A percentile compares a stretch with the other conserved stretches of the same genome.
Evolutionary conservation across 2,888 invertebrate species (phyloP).

Genomic region (Cheilosia vulpina): DNA sequence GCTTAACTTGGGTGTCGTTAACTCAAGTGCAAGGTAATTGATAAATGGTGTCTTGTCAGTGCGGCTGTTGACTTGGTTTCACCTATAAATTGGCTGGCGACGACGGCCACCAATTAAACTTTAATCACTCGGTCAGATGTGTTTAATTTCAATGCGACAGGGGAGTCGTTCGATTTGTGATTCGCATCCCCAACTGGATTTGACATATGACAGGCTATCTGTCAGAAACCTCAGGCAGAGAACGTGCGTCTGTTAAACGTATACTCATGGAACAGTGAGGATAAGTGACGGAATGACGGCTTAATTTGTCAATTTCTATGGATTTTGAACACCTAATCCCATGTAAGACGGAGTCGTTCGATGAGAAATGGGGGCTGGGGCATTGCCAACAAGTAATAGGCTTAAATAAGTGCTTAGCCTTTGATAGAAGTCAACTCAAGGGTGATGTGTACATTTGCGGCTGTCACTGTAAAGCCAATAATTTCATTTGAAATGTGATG

Average conservation of each 20-base stretch:
- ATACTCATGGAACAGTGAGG: constrained; percentile 56
- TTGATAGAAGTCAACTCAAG: not conserved
- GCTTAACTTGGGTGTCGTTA: constrained; percentile 20
- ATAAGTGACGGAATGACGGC: constrained; percentile 44
- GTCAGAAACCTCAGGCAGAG: constrained; percentile 32
- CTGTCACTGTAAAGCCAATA: constrained; percentile 8
- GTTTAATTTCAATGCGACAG: constrained; percentile 42
- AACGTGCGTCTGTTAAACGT: constrained; percentile 38
- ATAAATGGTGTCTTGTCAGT: constrained; percentile 64
- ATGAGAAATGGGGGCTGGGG: not conserved
- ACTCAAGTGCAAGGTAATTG: constrained; percentile 62
- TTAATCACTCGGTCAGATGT: constrained; percentile 63
- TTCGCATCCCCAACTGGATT: constrained; percentile 44
- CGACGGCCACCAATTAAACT: constrained; percentile 54
- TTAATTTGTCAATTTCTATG: constrained; percentile 67
- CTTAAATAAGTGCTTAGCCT: constrained; percentile 20
- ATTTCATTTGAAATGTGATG: constrained; percentile 25
- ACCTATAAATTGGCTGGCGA: constrained; percentile 41
- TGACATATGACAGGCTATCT: constrained; percentile 64
- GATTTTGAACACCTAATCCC: constrained; percentile 59
- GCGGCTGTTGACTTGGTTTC: constrained; percentile 59
- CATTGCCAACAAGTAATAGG: constrained; percentile 3
- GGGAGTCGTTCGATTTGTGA: constrained; percentile 23
- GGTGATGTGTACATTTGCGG: constrained; percentile 1
- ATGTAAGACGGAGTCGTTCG: constrained; percentile 29